Percentiles rank a stretch among this genome's conserved stretches.
phyloP scores from a whole-genome alignment of 2,888 invertebrate genomes.

The Epistrophella euchroma region DNA sequence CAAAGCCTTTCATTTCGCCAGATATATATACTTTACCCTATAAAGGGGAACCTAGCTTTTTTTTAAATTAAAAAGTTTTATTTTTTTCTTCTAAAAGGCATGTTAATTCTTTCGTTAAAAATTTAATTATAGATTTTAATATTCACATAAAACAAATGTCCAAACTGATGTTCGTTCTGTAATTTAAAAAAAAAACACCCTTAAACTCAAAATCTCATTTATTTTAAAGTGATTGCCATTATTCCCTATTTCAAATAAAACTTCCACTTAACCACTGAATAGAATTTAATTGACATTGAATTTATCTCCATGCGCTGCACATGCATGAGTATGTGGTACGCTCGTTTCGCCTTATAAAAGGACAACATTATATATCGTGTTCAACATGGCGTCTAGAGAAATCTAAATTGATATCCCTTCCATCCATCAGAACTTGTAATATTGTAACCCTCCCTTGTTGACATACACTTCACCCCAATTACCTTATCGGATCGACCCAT shows the following conservation, averaged over 20 bases:
- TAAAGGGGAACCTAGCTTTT: no score
- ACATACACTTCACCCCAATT: conserved; percentile 83
- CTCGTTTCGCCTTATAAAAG: conserved; percentile 9
- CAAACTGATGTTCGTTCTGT: no score
- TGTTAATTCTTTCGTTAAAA: no score
- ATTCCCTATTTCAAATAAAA: conserved; percentile 13
- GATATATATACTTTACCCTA: no score
- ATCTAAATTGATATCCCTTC: conserved; percentile 67
- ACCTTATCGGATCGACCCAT: conserved; percentile 82
- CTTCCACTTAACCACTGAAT: conserved; percentile 66
- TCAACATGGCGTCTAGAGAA: conserved; percentile 58
- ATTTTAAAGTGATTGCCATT: conserved; percentile 25
- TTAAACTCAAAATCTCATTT: conserved; percentile 18
- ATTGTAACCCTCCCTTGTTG: conserved; percentile 66
- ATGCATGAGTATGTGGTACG: not conserved
- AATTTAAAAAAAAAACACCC: conserved; percentile 1
- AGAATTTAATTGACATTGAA: conserved; percentile 63
- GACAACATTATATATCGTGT: conserved; percentile 56
- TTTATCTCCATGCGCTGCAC: conserved; percentile 30
- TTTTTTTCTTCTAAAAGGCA: no score
- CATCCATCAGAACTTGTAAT: conserved; percentile 62
- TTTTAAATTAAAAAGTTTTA: no score
- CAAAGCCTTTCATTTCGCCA: no score
- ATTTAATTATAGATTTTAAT: no score
- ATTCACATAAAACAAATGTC: no score